Evolutionary conservation across 2,888 invertebrate species (phyloP).

Genomic region (Cheilosia soror): DNA sequence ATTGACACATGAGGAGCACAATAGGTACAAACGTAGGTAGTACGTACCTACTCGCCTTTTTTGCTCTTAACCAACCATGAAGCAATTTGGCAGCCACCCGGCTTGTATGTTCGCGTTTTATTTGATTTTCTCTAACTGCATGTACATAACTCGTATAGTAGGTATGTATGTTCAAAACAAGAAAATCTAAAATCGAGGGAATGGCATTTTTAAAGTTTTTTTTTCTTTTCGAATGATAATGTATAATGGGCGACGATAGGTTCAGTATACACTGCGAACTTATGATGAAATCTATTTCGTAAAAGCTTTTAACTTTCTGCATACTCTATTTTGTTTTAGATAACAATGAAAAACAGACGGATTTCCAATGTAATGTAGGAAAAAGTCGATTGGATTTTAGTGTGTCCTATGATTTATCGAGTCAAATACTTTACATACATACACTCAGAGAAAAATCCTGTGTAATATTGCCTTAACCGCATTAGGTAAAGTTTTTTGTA

Average conservation of each 20-base stretch:
- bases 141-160: neutral
- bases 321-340: neutral
- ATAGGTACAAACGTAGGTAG: neutral
- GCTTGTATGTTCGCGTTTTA: neutral
- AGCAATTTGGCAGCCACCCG: constrained; percentile 31
- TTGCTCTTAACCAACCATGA: constrained; percentile 29
- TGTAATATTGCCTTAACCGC: no score
- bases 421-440: neutral
- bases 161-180: neutral
- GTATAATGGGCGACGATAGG: neutral
- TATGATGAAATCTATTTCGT: neutral
- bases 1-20: constrained; percentile 13
- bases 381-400: constrained; percentile 1
- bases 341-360: neutral
- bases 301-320: neutral
- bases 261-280: neutral
- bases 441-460: no score
- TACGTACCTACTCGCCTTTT: neutral
- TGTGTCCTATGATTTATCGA: neutral
- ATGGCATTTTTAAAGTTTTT: neutral
- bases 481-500: no score
- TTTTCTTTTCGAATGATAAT: neutral
- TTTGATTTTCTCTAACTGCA: constrained; percentile 8
- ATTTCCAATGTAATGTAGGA: neutral
- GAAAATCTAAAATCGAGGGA: neutral